Base-by-base conservation (phyloP, 2,113 vertebrate species). In the Kobus ellipsiprymnus region DNA sequence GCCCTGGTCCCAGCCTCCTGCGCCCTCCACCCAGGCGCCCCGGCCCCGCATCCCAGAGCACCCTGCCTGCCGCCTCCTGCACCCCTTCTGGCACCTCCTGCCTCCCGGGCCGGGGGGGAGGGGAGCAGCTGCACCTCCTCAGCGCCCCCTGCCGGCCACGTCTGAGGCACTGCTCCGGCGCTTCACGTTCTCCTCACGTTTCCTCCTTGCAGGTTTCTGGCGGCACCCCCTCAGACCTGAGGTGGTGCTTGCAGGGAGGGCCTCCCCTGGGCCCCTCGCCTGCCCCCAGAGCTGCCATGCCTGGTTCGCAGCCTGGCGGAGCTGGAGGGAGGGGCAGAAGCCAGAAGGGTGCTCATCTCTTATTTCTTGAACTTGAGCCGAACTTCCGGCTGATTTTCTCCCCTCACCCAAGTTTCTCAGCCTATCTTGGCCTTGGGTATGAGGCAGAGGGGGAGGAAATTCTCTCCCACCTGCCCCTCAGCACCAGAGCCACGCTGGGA, bases 161-260 rank as follows among this genome's bases (percentile, higher is more conserved):
- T 74, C 60, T 97, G 97, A 98, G 96, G 93, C 93, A 3, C 92
- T 2, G 6, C 67, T 80, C 74, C 46, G 3, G 64, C 74, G 11
- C 87, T 71, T 90, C 29, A 60, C 95, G 23, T 57, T 57, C 97
- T 78, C 96, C 98, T 98, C 96, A 98, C 97, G 87, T 98, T 91
- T 98, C 98, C 98, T 98, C 98, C 98, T 98, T 98, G 98, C 98
- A 98, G 78, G 98, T 98, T 97, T 98, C 98, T 80, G 97, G 98
- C 94, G 50, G 94, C 96, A 95, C 98, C 94, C 97, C 97, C 96
- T 96, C 98, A 97, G 98, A 97, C 96, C 92, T 92, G 98, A 98
- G 98, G 98, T 97, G 95, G 98, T 98, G 97, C 98, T 97, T 87
- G 98, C 98, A 86, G 96, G 95, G 97, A 98, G 97, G 98, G 98